Evolutionary conservation across 2,113 vertebrate species (phyloP).

Genomic region (Phoenicopterus ruber): DNA sequence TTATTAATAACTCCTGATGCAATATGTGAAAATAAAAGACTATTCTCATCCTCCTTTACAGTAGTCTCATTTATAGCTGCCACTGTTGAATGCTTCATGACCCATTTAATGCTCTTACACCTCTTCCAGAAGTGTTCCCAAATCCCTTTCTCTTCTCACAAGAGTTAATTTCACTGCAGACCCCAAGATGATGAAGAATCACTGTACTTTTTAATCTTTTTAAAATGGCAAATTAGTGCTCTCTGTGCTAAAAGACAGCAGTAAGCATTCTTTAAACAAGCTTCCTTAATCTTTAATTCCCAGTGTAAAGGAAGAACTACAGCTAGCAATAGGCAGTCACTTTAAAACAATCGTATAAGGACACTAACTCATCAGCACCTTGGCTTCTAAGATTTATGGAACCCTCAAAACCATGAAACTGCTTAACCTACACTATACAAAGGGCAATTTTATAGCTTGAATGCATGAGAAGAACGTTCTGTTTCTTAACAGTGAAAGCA

Average conservation of each 20-base stretch:
- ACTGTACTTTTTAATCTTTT: background rate
- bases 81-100: background rate
- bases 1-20: background rate
- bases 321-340: background rate
- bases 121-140: background rate
- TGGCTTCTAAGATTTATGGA: background rate
- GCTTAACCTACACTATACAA: background rate
- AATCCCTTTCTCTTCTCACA: background rate
- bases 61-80: background rate
- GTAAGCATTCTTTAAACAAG: slow-evolving; percentile 15
- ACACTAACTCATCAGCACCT: background rate
- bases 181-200: background rate
- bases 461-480: background rate
- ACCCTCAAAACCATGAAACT: background rate
- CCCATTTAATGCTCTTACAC: background rate
- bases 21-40: background rate
- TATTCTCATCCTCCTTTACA: background rate
- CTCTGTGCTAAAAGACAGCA: background rate
- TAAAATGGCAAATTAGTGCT: slow-evolving; percentile 7
- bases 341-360: background rate
- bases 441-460: background rate
- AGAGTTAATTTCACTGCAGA: background rate
- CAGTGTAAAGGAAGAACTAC: slow-evolving; percentile 12
- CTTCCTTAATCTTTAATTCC: slow-evolving; percentile 18
- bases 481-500: background rate